phyloP scores from a whole-genome alignment of 2,113 vertebrate genomes.

The Saiga tatarica region DNA sequence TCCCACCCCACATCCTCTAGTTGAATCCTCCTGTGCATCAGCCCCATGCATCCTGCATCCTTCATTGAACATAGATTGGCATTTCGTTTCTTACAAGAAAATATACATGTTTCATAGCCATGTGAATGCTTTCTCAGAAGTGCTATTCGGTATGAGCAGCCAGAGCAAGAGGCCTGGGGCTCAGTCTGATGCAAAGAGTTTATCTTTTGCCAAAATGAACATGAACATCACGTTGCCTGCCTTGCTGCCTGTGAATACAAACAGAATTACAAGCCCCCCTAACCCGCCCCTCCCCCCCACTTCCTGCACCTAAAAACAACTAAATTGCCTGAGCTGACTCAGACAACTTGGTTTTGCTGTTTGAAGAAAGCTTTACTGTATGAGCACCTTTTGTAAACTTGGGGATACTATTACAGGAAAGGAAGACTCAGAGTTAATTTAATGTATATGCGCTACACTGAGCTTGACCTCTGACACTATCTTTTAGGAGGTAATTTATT shows the following conservation, averaged over 20 bases:
- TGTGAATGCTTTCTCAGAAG: neutral
- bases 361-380: neutral
- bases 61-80: no score
- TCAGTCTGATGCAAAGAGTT: neutral
- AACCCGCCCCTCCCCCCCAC: accelerated
- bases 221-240: neutral
- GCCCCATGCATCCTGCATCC: no score
- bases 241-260: neutral
- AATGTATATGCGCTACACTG: neutral
- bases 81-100: no score
- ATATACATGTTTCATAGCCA: no score
- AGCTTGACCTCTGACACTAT: neutral
- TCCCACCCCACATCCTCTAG: no score
- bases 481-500: neutral
- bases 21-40: no score
- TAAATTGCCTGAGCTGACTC: neutral
- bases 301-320: neutral
- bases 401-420: neutral
- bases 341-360: neutral
- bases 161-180: neutral
- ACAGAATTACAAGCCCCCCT: neutral
- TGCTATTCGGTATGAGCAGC: accelerated
- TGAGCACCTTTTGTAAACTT: neutral
- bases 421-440: neutral
- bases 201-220: neutral